Evolutionary conservation across 2,888 invertebrate species (phyloP), one percentile per base, ranked within the genome.

Genomic region (Byasa hedistus): DNA sequence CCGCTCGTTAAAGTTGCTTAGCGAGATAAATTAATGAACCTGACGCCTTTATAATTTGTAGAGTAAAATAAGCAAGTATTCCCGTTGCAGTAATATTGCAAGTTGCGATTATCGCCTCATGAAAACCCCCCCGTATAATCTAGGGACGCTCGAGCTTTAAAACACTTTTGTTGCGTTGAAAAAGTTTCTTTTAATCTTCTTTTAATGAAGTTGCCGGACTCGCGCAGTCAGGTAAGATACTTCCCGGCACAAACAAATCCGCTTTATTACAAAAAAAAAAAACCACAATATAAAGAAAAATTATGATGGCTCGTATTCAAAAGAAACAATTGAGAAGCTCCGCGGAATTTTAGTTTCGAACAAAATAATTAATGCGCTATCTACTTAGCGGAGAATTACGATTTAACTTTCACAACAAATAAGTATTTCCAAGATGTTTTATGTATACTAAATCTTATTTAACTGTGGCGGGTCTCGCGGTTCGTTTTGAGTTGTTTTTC

Each of bases 131-230:
- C 72, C 75, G 73, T 75, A 72, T 71, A 75, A 72, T 61, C 32
- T 36, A 48, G 51, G 36, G 36, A 63, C 69, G 71, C 56, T 71
- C 17, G 36, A 61, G 57, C 57, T 61, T 66, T 61, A 62, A 58
- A 66, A 61, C 57, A 61, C 61, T 66, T 79, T 77, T 78, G 72
- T 73, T 76, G 76, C 78, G 74, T 68, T 75, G 75, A 78, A 73
- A 76, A 85, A 86, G 79, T 86, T 86, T 81, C 73, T 80, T 81
- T 81, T 85, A 86, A 86, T 86, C 84, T 83, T 80, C 80, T 84
- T 87, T 86, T 87, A 86, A 86, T 86, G 82, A 87, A 87, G 82
- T 86, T 84, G 78, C 79, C 74, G 76, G 75, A 70, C 68, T 69
- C 72, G 73, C 73, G 69, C 73, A 72, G 72, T 74, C 79, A 83